These are phyloP conservation scores for Phaetusa simplex DNA, from an alignment of 2,113 vertebrate genomes.

Conservation along the genomic window DNA sequence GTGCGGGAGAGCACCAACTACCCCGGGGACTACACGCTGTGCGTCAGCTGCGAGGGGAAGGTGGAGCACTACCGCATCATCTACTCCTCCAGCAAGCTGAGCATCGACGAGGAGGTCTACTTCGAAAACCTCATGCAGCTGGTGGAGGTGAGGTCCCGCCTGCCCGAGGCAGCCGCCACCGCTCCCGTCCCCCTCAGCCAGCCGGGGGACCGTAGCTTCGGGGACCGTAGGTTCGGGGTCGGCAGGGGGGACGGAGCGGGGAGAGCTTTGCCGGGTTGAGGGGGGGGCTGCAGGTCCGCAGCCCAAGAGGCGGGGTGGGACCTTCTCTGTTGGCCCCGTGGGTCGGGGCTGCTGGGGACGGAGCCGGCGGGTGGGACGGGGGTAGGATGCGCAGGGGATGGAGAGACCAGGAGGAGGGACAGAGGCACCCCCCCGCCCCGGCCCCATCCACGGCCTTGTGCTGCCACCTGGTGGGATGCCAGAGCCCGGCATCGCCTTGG, in stretches of 20 bases:
- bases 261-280: not conserved
- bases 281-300: not conserved
- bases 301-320: not conserved
- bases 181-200: fast-evolving
- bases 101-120: conserved; percentile 91
- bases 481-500: not conserved
- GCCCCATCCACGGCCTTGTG: not conserved
- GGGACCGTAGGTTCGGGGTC: not conserved
- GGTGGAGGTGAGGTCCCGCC: conserved; percentile 84
- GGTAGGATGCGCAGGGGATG: fast-evolving
- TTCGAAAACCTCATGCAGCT: conserved; percentile 99
- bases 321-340: not conserved
- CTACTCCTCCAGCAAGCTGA: conserved; percentile 91
- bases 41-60: conserved; percentile 94
- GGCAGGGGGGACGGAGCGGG: fast-evolving
- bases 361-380: fast-evolving
- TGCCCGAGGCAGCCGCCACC: fast-evolving
- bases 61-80: conserved; percentile 99
- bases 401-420: not conserved
- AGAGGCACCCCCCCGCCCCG: fast-evolving
- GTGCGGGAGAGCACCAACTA: conserved; percentile 98
- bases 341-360: not conserved
- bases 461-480: conserved; percentile 53
- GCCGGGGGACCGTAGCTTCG: not conserved
- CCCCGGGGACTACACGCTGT: conserved; percentile 96